These are phyloP conservation scores for Eutolmus rufibarbis DNA, from an alignment of 2,888 invertebrate species.

Conservation along the genomic window DNA sequence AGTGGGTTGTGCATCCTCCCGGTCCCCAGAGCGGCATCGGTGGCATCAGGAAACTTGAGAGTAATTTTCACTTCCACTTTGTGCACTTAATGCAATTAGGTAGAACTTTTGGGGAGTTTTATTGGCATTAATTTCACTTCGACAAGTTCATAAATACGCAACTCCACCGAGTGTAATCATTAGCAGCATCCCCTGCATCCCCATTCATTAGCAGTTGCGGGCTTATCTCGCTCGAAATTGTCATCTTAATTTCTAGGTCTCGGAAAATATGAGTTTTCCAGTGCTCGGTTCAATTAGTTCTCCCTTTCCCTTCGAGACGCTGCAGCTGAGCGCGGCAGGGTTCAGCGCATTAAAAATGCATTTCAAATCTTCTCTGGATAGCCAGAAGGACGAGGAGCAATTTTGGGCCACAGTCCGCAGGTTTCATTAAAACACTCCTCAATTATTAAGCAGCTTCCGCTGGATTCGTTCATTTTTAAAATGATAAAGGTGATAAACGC, in stretches of 20 bases:
- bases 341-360: conserved; percentile 20
- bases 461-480: not conserved
- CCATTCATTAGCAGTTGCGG: not conserved
- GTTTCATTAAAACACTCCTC: conserved; percentile 10
- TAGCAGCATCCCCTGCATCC: conserved; percentile 14
- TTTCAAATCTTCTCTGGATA: conserved; percentile 1
- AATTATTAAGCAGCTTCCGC: conserved; percentile 11
- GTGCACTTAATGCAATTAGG: conserved; percentile 3
- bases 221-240: conserved; percentile 18
- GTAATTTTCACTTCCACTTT: conserved; percentile 31
- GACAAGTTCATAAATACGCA: conserved; percentile 35
- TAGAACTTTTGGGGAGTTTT: conserved; percentile 19
- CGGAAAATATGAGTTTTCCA: conserved; percentile 11
- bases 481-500: conserved; percentile 4
- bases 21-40: not conserved
- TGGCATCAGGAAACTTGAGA: not conserved
- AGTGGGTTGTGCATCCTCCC: not conserved
- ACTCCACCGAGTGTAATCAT: conserved; percentile 12
- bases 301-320: not conserved
- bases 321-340: not conserved
- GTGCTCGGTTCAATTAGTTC: conserved; percentile 6
- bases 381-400: not conserved
- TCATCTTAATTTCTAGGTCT: conserved; percentile 22
- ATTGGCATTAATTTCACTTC: conserved; percentile 37
- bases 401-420: not conserved